A percentile compares a stretch with the other conserved stretches of the same genome.
Evolutionary conservation across 2,113 vertebrate species (phyloP).

Genomic region (Phylloscopus trochilus): DNA sequence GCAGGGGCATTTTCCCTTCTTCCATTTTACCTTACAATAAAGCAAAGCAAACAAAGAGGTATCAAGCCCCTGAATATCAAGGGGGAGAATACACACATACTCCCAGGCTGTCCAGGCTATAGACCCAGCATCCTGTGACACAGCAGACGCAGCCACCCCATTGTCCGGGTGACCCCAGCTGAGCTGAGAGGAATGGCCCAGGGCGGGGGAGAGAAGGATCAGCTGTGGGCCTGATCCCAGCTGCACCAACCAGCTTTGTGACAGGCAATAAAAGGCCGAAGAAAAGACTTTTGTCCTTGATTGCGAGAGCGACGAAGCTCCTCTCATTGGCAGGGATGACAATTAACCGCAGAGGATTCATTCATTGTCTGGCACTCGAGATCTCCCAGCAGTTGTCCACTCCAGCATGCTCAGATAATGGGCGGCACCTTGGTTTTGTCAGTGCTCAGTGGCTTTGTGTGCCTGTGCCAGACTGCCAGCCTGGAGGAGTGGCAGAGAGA

Average conservation of each 20-base stretch:
- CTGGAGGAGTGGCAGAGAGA: neutral
- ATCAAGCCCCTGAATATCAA: neutral
- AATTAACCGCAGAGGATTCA: conserved; percentile 45
- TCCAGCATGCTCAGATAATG: neutral
- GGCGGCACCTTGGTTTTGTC: neutral
- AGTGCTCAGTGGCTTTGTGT: conserved; percentile 4
- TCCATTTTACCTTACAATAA: neutral
- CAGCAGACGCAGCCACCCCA: neutral
- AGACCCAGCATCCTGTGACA: neutral
- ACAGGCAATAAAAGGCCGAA: conserved; percentile 50
- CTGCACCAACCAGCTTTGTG: conserved; percentile 65
- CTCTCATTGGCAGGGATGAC: conserved; percentile 40
- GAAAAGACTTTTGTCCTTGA: conserved; percentile 65
- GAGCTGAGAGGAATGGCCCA: conserved; percentile 44
- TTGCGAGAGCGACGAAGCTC: conserved; percentile 11
- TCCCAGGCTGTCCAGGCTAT: neutral
- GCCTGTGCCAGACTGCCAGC: neutral
- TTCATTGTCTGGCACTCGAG: conserved; percentile 23
- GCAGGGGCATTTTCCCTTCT: neutral
- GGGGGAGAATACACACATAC: neutral
- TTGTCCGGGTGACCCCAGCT: conserved; percentile 49
- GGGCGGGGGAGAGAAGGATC: conserved; percentile 18
- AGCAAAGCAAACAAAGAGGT: conserved; percentile 20
- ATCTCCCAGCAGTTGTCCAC: conserved; percentile 33
- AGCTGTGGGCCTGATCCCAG: conserved; percentile 70